phyloP scores from a whole-genome alignment of 2,797 vertebrate species.

The Sebastes variabilis region DNA sequence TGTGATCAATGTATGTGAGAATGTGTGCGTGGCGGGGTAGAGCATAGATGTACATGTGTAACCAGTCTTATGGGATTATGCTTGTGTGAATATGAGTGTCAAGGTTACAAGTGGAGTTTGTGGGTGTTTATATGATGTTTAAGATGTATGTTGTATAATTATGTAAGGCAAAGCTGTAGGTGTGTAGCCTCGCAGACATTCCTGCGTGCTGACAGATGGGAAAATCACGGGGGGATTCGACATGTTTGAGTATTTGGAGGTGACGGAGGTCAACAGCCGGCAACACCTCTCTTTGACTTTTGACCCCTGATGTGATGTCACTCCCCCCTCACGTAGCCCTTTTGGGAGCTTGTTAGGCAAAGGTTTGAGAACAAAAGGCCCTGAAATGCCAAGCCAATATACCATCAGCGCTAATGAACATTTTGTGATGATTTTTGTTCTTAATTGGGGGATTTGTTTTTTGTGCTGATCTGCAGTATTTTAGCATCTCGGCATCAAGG shows the following conservation, averaged over 20 bases:
- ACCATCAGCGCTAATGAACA: constrained; percentile 65
- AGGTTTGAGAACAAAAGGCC: constrained; percentile 53
- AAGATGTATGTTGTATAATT: not conserved
- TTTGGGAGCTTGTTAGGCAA: constrained; percentile 65
- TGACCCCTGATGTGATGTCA: constrained; percentile 56
- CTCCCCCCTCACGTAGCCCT: constrained; percentile 15
- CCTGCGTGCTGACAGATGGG: constrained; percentile 39
- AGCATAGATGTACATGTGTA: not conserved
- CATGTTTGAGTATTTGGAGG: constrained; percentile 44
- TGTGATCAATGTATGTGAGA: not conserved
- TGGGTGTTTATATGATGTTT: not conserved
- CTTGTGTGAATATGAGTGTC: not conserved
- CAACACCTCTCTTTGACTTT: constrained; percentile 60
- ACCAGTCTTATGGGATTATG: not conserved
- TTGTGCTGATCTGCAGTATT: constrained; percentile 71
- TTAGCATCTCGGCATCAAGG: constrained; percentile 66
- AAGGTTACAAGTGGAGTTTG: not conserved
- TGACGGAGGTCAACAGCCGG: constrained; percentile 52
- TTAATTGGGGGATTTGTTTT: constrained; percentile 60
- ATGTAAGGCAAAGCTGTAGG: not conserved
- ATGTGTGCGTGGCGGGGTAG: not conserved
- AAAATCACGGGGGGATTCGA: constrained; percentile 26
- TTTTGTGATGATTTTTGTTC: constrained; percentile 56
- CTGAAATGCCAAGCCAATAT: constrained; percentile 69
- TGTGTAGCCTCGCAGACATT: not conserved